Conservation (phyloP, 2,888 invertebrate genomes). For the Drosophila planitibia region DNA sequence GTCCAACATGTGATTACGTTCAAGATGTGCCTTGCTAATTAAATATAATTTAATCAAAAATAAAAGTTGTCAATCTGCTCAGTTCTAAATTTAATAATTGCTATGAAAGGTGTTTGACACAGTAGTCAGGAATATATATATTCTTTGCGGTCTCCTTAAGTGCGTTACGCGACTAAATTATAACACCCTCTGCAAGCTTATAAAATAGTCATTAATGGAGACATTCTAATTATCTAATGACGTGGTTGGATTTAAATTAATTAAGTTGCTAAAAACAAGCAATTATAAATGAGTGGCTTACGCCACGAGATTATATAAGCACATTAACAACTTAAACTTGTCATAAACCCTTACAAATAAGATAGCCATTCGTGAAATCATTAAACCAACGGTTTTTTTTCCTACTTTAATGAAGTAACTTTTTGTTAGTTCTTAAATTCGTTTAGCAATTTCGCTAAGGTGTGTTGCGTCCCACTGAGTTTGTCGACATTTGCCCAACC, state of each 20-base stretch:
- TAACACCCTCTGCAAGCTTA: neutral
- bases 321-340: neutral
- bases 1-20: neutral
- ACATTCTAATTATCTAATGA: neutral
- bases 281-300: neutral
- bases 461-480: slow-evolving; percentile 15
- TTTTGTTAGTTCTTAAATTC: slow-evolving; percentile 30
- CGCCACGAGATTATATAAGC: neutral
- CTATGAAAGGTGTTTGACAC: neutral
- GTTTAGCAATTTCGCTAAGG: slow-evolving; percentile 47
- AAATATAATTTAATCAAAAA: neutral
- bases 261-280: neutral
- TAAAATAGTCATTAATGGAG: neutral
- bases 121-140: neutral
- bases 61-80: neutral
- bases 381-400: slow-evolving; percentile 10
- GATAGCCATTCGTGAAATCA: neutral
- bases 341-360: neutral
- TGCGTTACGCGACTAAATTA: neutral
- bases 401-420: slow-evolving; percentile 15
- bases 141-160: neutral
- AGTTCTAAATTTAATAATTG: neutral
- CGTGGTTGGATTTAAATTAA: neutral
- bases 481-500: slow-evolving; percentile 5
- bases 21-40: neutral